A percentile compares a stretch with the other conserved stretches of the same genome.
phyloP scores from a whole-genome alignment of 2,888 invertebrate species.

The Mechanitis mazaeus region DNA sequence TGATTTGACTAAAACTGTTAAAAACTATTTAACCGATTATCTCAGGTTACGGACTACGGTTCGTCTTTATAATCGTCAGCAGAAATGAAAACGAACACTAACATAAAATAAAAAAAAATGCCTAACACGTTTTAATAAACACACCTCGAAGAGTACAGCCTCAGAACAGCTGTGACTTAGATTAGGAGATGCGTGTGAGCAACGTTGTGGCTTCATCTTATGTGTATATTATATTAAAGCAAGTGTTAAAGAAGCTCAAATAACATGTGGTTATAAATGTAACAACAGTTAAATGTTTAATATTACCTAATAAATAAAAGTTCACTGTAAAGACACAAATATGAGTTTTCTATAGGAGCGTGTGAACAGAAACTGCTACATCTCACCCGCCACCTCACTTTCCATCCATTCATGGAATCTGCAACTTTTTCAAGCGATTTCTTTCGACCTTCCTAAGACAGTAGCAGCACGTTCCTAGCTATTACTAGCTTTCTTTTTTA shows the following conservation, averaged over 20 bases:
- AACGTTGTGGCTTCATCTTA: not conserved
- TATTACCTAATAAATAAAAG: constrained; percentile 20
- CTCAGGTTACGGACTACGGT: too few relatives aligned
- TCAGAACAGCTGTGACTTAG: not conserved
- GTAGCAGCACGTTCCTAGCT: constrained; percentile 43
- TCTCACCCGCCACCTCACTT: constrained; percentile 65
- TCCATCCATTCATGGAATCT: constrained; percentile 73
- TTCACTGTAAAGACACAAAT: constrained; percentile 17
- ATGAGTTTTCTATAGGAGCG: constrained; percentile 42
- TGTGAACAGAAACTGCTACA: constrained; percentile 67
- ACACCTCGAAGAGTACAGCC: not conserved
- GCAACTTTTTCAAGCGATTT: constrained; percentile 70
- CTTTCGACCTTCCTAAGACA: constrained; percentile 59
- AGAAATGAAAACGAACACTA: too few relatives aligned
- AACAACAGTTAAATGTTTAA: not conserved
- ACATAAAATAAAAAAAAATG: not conserved
- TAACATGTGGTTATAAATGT: too few relatives aligned
- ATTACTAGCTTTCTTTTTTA: constrained; percentile 64
- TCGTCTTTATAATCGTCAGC: too few relatives aligned
- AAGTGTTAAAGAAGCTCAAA: too few relatives aligned
- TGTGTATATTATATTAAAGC: too few relatives aligned
- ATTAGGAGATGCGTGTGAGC: not conserved
- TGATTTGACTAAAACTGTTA: too few relatives aligned
- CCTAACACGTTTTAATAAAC: not conserved
- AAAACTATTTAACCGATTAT: too few relatives aligned